Evolutionary conservation across 2,113 vertebrate genomes (phyloP).

Genomic region (Chlorodrepanis virens): DNA sequence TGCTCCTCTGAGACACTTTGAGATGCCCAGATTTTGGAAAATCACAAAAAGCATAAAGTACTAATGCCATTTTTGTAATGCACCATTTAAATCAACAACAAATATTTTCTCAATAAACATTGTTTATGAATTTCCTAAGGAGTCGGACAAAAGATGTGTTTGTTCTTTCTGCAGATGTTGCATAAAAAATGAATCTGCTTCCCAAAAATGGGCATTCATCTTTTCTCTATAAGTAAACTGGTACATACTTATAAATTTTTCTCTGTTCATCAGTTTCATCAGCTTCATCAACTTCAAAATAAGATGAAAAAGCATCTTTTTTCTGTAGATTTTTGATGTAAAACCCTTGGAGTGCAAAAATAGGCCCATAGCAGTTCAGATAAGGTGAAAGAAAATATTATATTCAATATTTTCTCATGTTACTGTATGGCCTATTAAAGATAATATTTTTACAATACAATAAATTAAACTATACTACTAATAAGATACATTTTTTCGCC

Average conservation of each 20-base stretch:
- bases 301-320: background rate
- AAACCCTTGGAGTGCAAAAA: background rate
- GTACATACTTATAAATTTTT: background rate
- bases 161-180: background rate
- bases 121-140: background rate
- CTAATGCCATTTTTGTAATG: background rate
- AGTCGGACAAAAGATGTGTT: background rate
- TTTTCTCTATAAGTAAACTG: background rate
- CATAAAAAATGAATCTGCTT: background rate
- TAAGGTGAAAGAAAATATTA: background rate
- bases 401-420: background rate
- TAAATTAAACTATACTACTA: background rate
- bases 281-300: background rate
- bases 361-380: background rate
- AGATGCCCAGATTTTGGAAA: background rate
- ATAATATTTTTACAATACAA: background rate
- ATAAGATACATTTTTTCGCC: background rate
- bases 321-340: background rate
- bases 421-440: background rate
- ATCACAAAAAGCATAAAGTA: background rate
- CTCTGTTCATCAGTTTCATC: background rate
- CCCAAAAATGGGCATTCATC: background rate
- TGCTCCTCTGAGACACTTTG: background rate
- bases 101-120: background rate
- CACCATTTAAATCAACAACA: background rate